Percentiles rank a stretch among this genome's conserved stretches.
Evolutionary conservation across 2,113 vertebrate genomes (phyloP).

Genomic region (Ctenodactylus gundi): DNA sequence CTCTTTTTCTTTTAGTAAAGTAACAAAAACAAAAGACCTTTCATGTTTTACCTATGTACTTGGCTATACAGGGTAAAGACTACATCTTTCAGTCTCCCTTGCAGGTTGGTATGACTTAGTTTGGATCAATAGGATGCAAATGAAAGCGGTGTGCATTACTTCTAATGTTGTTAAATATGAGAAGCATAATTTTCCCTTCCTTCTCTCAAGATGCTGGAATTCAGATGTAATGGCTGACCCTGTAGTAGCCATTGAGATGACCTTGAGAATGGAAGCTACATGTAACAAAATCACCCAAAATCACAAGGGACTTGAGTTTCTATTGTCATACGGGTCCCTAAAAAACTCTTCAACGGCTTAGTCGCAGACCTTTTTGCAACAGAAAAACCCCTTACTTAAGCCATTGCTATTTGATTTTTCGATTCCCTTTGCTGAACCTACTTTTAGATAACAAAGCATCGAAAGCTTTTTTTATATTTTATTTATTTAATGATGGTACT

Average conservation of each 20-base stretch:
- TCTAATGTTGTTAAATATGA: background rate
- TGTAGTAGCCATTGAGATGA: background rate
- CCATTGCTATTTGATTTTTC: background rate
- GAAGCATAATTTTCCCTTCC: background rate
- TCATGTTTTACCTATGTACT: background rate
- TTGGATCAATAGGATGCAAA: background rate
- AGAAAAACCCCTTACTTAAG: background rate
- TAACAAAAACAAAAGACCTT: too few relatives aligned
- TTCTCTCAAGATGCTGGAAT: background rate
- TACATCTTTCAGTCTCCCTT: background rate
- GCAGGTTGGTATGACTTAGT: background rate
- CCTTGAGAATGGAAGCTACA: background rate
- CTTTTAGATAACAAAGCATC: background rate
- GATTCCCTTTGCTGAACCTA: background rate
- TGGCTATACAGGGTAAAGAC: background rate
- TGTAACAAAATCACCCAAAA: background rate
- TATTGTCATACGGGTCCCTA: background rate
- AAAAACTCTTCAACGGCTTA: background rate
- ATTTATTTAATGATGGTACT: too few relatives aligned
- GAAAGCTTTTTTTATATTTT: too few relatives aligned
- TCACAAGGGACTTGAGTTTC: background rate
- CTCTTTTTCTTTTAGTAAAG: too few relatives aligned
- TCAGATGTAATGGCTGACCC: background rate
- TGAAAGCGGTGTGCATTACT: background rate
- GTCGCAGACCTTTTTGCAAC: background rate